Evolutionary conservation across 2,797 vertebrate genomes (phyloP).

Genomic region (Acridotheres tristis): DNA sequence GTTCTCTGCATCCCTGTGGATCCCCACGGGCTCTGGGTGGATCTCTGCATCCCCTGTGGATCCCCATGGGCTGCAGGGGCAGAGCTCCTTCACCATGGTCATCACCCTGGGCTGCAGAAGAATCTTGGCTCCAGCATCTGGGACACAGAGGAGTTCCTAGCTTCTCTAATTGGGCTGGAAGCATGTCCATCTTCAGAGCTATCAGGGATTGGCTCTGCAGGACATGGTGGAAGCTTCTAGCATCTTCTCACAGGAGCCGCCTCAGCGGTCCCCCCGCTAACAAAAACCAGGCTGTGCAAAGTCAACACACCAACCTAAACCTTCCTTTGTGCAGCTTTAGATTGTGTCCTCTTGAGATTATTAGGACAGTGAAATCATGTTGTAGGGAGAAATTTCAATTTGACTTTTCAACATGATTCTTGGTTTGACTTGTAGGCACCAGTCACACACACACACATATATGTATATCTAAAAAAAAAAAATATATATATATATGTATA

Average conservation of each 20-base stretch:
- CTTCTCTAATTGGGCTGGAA: neutral
- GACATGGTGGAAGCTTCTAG: neutral
- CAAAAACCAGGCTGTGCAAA: neutral
- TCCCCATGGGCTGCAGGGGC: neutral
- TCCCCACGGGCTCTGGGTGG: too few relatives aligned
- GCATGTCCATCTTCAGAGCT: too few relatives aligned
- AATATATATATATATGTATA: too few relatives aligned
- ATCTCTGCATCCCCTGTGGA: neutral
- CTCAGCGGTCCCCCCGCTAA: rapidly evolving
- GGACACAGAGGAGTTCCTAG: neutral
- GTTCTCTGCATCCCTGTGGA: too few relatives aligned
- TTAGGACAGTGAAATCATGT: neutral
- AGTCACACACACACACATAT: too few relatives aligned
- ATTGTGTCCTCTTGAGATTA: too few relatives aligned
- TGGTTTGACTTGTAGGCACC: neutral
- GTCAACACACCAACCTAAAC: too few relatives aligned
- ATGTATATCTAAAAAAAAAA: too few relatives aligned
- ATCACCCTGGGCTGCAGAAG: neutral
- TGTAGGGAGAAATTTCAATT: neutral
- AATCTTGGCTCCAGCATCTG: neutral
- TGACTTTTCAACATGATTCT: neutral
- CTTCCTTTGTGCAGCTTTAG: neutral
- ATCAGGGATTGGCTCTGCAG: neutral
- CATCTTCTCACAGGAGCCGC: neutral
- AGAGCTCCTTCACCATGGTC: neutral